These are phyloP conservation scores for Catocala fraxini DNA, from an alignment of 2,888 invertebrate genomes.

Conservation along the genomic window DNA sequence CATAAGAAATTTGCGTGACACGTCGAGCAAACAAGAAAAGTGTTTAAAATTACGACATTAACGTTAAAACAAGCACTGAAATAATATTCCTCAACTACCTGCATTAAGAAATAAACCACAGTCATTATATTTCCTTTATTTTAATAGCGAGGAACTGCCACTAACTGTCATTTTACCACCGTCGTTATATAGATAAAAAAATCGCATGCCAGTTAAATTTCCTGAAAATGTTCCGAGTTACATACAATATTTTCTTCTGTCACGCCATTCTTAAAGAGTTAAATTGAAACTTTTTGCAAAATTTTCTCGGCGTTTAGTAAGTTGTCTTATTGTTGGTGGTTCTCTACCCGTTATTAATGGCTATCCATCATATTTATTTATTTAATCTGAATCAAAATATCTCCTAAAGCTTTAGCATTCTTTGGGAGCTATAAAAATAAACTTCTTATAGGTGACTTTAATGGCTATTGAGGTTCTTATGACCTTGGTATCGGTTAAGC, in stretches of 20 bases:
- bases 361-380: no score
- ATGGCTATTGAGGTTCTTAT: background rate
- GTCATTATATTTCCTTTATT: conserved; percentile 14
- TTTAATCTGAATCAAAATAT: no score
- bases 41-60: background rate
- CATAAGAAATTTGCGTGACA: no score
- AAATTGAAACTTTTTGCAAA: conserved; percentile 4
- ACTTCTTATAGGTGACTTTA: conserved; percentile 2
- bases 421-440: background rate
- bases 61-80: background rate
- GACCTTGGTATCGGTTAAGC: background rate
- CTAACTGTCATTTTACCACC: conserved; percentile 29
- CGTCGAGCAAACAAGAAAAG: background rate
- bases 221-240: conserved; percentile 30
- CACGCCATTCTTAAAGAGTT: conserved; percentile 36
- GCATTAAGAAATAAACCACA: conserved; percentile 26
- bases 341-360: no score
- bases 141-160: conserved; percentile 30
- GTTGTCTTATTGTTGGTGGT: background rate
- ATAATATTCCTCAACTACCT: background rate
- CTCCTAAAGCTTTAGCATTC: no score
- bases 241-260: conserved; percentile 27
- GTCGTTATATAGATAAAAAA: conserved; percentile 20
- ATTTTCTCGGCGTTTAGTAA: background rate
- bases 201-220: conserved; percentile 32